phyloP scores from a whole-genome alignment of 1,140 invertebrate species.

The Chelonus insularis region DNA sequence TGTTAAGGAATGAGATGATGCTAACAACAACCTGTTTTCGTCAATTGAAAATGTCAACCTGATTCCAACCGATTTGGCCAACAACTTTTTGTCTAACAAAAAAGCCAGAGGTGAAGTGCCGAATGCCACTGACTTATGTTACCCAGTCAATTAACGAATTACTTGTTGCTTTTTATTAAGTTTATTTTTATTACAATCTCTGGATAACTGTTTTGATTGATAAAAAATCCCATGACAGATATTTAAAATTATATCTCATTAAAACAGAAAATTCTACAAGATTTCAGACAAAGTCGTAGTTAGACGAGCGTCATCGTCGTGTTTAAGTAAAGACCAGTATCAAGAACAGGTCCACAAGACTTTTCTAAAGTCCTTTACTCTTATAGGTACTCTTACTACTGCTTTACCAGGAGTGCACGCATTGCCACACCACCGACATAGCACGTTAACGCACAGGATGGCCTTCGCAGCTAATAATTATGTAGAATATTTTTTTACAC shows the following conservation, averaged over 20 bases:
- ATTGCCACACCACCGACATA: not conserved
- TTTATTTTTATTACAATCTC: not conserved
- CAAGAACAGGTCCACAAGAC: constrained; percentile 41
- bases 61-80: constrained; percentile 2
- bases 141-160: constrained; percentile 12
- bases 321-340: constrained; percentile 48
- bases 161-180: not conserved
- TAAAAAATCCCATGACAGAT: constrained; percentile 26
- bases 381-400: too few species aligned
- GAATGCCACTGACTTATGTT: not conserved
- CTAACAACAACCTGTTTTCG: constrained; percentile 7
- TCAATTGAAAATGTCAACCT: constrained; percentile 6
- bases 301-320: constrained; percentile 22
- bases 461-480: constrained; percentile 52
- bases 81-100: not conserved
- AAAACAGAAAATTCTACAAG: too few species aligned
- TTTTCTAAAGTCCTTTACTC: not conserved
- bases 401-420: not conserved
- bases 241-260: too few species aligned
- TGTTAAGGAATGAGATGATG: not conserved
- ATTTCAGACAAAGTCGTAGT: too few species aligned
- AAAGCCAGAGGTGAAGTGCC: not conserved
- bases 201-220: constrained; percentile 30
- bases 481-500: constrained; percentile 42
- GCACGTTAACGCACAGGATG: constrained; percentile 44